These are phyloP conservation scores for Herpetotheres cachinnans DNA, from an alignment of 2,113 vertebrate species.

Conservation along the genomic window DNA sequence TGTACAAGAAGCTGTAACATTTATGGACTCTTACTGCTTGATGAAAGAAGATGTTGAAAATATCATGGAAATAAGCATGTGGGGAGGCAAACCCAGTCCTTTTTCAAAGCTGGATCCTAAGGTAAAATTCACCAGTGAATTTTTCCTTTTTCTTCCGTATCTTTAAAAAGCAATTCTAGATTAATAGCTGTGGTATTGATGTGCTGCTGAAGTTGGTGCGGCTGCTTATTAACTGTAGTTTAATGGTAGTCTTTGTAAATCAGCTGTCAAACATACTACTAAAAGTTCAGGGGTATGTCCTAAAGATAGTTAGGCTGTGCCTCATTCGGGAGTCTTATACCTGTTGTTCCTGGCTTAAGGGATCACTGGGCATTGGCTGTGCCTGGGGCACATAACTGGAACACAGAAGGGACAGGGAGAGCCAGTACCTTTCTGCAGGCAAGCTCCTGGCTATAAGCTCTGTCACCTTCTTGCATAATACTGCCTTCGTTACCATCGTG, in stretches of 20 bases:
- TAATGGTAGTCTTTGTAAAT: not conserved
- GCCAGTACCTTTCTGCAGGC: accelerated
- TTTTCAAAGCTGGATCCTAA: constrained; percentile 93
- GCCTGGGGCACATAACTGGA: not conserved
- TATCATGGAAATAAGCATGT: constrained; percentile 91
- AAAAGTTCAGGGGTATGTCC: not conserved
- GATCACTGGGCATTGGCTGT: not conserved
- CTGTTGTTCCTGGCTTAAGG: not conserved
- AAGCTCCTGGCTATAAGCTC: not conserved
- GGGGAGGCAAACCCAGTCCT: constrained; percentile 86
- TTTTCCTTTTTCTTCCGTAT: accelerated
- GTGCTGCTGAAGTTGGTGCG: not conserved
- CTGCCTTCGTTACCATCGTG: not conserved
- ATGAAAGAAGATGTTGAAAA: constrained; percentile 93
- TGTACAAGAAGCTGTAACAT: constrained; percentile 76
- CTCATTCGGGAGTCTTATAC: not conserved
- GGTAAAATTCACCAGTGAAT: constrained; percentile 66
- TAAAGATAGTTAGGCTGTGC: not conserved
- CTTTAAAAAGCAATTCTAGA: not conserved
- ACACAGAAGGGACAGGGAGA: not conserved
- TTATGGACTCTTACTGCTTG: constrained; percentile 91
- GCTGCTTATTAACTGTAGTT: not conserved
- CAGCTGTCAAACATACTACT: not conserved
- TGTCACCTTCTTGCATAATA: not conserved
- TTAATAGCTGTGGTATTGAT: not conserved